phyloP scores from a whole-genome alignment of 2,888 invertebrate genomes.

The Ophion ventricosus region DNA sequence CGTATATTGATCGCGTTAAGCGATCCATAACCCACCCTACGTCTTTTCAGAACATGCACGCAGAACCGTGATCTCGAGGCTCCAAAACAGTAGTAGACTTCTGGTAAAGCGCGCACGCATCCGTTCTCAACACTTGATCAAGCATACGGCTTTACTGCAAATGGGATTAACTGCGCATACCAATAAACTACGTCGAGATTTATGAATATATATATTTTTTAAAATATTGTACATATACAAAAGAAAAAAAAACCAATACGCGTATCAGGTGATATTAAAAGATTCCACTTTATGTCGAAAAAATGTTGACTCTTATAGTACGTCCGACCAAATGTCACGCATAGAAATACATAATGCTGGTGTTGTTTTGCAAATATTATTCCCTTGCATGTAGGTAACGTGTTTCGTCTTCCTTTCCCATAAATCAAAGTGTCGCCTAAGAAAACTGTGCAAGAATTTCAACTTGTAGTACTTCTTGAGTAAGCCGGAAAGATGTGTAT shows the following conservation, averaged over 20 bases:
- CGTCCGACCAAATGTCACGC: neutral
- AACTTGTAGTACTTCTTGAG: neutral
- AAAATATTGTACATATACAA: slow-evolving; percentile 46
- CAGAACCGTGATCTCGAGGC: no score
- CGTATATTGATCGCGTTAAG: no score
- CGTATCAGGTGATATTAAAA: slow-evolving; percentile 28
- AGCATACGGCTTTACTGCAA: neutral
- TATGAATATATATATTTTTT: slow-evolving; percentile 53
- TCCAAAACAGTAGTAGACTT: no score
- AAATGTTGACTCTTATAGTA: neutral
- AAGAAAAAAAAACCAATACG: slow-evolving; percentile 34
- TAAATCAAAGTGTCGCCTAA: slow-evolving; percentile 19
- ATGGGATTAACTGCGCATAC: neutral
- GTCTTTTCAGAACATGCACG: no score
- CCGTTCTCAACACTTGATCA: neutral
- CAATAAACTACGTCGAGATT: slow-evolving; percentile 32
- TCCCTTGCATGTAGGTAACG: neutral
- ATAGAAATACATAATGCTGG: slow-evolving; percentile 1
- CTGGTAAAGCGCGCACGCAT: no score
- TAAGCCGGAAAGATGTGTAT: slow-evolving; percentile 8
- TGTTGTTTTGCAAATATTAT: slow-evolving; percentile 5
- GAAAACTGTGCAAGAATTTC: slow-evolving; percentile 35
- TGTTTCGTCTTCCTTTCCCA: neutral
- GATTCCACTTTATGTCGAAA: slow-evolving; percentile 14
- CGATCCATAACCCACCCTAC: no score